These are phyloP conservation scores for Aplysina aerophoba DNA, from an alignment of 37 sponge, comb jelly and placozoan species.

Conservation along the genomic window DNA sequence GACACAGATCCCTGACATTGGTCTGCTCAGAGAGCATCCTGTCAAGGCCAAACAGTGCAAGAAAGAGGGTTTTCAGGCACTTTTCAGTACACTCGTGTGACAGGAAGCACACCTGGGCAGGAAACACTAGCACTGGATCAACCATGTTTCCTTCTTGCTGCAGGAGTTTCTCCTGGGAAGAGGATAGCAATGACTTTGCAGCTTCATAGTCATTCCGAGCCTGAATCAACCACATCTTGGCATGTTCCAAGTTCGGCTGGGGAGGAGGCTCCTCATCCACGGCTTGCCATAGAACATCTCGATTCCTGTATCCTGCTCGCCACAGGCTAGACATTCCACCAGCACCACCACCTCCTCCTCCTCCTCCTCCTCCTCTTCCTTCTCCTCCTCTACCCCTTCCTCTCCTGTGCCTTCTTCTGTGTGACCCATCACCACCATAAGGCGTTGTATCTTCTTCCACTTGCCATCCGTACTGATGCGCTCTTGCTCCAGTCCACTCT, in stretches of 20 bases:
- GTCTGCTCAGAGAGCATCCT: conserved; percentile 17
- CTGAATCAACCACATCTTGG: conserved; percentile 21
- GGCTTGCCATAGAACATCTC: not conserved
- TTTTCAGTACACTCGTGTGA: conserved; percentile 74
- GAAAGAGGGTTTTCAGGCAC: conserved; percentile 60
- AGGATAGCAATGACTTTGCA: not conserved
- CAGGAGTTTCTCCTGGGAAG: not conserved
- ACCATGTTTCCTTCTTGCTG: no score
- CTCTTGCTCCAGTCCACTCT: no score
- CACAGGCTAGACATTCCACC: no score
- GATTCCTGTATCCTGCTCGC: not conserved
- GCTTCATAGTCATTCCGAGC: conserved; percentile 10
- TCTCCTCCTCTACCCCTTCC: not conserved
- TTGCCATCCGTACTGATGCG: no score
- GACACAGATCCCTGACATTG: conserved; percentile 29
- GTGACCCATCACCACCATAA: no score
- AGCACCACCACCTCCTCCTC: not conserved
- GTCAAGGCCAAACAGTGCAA: conserved; percentile 46
- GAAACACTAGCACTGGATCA: conserved; percentile 29
- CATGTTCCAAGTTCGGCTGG: conserved; percentile 3
- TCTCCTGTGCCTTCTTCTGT: no score
- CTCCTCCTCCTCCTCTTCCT: no score
- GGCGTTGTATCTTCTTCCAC: no score
- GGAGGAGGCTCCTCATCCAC: conserved; percentile 3
- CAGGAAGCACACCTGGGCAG: conserved; percentile 74